Percentiles rank a stretch among this genome's conserved stretches.
phyloP scores from a whole-genome alignment of 2,888 invertebrate genomes.

The Drosophila austrosaltans region DNA sequence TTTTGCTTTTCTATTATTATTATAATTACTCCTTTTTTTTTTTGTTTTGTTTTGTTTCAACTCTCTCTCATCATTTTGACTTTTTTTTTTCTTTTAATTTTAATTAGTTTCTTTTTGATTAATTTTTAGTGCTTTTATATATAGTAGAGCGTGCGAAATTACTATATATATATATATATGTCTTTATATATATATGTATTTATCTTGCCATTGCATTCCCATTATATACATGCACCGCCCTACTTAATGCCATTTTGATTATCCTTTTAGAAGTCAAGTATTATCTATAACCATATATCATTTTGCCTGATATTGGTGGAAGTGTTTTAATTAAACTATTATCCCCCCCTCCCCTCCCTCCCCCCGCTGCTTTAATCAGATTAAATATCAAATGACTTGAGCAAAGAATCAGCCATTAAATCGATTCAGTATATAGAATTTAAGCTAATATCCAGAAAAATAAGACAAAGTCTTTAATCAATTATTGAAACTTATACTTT shows the following conservation, averaged over 20 bases:
- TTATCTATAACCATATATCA: background rate
- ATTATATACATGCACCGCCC: slow-evolving; percentile 9
- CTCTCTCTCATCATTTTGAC: slow-evolving; percentile 9
- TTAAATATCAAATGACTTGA: background rate
- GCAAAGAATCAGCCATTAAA: too few species aligned
- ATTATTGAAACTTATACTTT: too few species aligned
- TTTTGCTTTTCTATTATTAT: slow-evolving; percentile 41
- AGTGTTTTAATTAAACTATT: background rate
- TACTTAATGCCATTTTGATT: background rate
- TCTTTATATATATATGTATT: background rate
- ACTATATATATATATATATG: slow-evolving; percentile 15
- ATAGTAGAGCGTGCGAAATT: background rate
- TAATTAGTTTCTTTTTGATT: slow-evolving; percentile 42
- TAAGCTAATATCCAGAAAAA: too few species aligned
- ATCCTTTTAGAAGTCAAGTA: background rate
- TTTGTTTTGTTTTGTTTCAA: slow-evolving; percentile 36
- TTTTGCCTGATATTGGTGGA: background rate
- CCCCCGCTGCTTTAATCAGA: background rate
- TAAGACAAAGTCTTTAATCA: too few species aligned
- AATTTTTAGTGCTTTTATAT: slow-evolving; percentile 13
- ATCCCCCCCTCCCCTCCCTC: background rate
- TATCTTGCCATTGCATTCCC: background rate
- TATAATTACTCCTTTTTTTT: background rate
- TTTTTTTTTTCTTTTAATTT: slow-evolving; percentile 22
- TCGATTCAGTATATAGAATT: too few species aligned